Base-by-base conservation (phyloP, 2,888 invertebrate species). In the Steinernema hermaphroditum region DNA sequence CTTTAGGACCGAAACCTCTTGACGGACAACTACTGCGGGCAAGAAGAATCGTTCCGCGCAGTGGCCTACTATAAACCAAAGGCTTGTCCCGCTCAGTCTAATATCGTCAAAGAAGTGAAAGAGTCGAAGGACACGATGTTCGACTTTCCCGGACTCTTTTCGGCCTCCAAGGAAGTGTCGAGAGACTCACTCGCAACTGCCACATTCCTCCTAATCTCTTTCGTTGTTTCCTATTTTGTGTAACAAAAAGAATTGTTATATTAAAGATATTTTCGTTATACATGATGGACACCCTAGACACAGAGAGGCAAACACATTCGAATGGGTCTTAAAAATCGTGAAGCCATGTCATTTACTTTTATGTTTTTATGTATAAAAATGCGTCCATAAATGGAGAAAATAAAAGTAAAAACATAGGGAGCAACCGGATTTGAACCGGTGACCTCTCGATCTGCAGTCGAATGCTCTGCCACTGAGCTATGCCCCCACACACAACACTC, bases 381-480 rank as follows among this genome's bases (percentile, higher is more conserved):
- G n/a, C n/a, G n/a, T n/a, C n/a, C n/a, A n/a, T n/a, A n/a, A n/a
- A n/a, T n/a, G n/a, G n/a, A n/a, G n/a, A n/a, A n/a, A n/a, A n/a
- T n/a, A n/a, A n/a, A n/a, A n/a, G n/a, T n/a, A 75, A 77, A 73
- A 72, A 72, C 76, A 68, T 77, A 81, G 79, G 78, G 79, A 78
- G 78, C 78, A 78, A 78, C 77, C 78, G 82, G 81, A 81, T 75
- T 83, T 83, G 82, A 83, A 82, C 83, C 83, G 78, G 80, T 79
- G 83, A 83, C 83, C 82, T 83, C 82, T 83, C 82, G 83, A 83
- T 83, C 83, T 83, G 83, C 83, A 83, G 82, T 83, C 83, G 82
- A 83, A 83, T 83, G 83, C 83, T 83, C 83, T 83, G 77, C 83
- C 83, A 81, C 83, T 83, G 83, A 83, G 83, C 83, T 83, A 83